Evolutionary conservation across 2,113 vertebrate species (phyloP).

Genomic region (Microtus pennsylvanicus): DNA sequence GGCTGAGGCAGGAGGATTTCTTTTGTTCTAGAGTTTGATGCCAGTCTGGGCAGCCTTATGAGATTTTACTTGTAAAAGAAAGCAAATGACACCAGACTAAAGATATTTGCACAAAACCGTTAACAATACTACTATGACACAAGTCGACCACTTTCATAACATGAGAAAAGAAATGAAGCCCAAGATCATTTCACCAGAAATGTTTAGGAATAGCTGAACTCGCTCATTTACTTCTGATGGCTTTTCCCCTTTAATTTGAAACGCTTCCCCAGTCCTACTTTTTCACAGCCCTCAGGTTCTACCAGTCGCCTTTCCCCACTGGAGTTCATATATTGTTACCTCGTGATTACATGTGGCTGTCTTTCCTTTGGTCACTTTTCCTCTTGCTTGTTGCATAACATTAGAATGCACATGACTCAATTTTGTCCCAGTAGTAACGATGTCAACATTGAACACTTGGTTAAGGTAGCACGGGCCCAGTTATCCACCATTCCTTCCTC

Average conservation of each 20-base stretch:
- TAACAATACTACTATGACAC: not conserved
- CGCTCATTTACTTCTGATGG: not conserved
- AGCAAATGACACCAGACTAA: not conserved
- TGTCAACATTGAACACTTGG: not conserved
- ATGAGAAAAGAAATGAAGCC: not conserved
- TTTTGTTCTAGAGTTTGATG: not conserved
- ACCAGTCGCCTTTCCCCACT: not conserved
- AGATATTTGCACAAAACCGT: not conserved
- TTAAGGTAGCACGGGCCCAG: not conserved
- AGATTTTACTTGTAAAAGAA: not conserved
- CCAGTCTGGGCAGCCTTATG: not conserved
- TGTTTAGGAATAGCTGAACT: not conserved
- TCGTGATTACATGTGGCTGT: not conserved
- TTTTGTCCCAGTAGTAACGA: not conserved
- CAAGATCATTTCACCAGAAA: not conserved
- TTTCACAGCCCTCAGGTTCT: not conserved
- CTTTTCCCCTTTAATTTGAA: conserved; percentile 24
- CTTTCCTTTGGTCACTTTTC: not conserved
- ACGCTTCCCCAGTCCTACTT: not conserved
- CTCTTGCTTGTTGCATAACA: not conserved
- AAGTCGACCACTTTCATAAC: not conserved
- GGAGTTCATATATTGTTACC: not conserved
- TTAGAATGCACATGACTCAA: not conserved
- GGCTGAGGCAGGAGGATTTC: not conserved
- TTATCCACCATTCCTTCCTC: not conserved